Base-by-base conservation (phyloP, 1,140 invertebrate genomes). In the Eurytemora carolleeae region DNA sequence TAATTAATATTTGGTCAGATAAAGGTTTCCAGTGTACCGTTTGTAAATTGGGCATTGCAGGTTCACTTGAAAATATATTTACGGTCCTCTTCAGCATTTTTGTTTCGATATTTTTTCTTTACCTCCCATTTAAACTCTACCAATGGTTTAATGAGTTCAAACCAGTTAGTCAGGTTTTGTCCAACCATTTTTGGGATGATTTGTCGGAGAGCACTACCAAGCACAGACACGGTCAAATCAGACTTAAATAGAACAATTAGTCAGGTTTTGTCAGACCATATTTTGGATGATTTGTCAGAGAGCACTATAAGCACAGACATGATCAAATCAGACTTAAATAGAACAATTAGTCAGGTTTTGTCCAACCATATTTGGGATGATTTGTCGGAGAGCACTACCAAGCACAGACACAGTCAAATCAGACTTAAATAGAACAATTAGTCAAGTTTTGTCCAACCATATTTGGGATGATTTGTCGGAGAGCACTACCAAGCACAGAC, bases 71-170 rank as follows among this genome's bases (percentile, higher is more conserved):
- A n/a, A n/a, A n/a, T n/a, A n/a, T n/a, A n/a, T n/a, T n/a, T n/a
- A n/a, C n/a, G n/a, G n/a, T n/a, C n/a, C n/a, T n/a, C n/a, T n/a
- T n/a, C n/a, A n/a, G n/a, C n/a, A n/a, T n/a, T n/a, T n/a, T n/a
- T n/a, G n/a, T n/a, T n/a, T n/a, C n/a, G n/a, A n/a, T n/a, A n/a
- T n/a, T n/a, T n/a, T n/a, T n/a, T 83, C 78, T 95, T 90, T 68
- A 85, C 87, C 72, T 86, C 80, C 77, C 94, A 96, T 68, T 87
- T 89, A 70, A 95, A 95, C 1, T 87, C 83, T 66, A 95, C 90
- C 2, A 94, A 74, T 0, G 93, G 93, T 64, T 91, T 78, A 12
- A 89, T 82, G 15, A 97, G 70, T 68, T 87, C 84, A 69, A 97
- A 96, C 76, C 85, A 85, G 64, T 90, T 83, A 0, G 83, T 87